Evolutionary conservation across 2,113 vertebrate species (phyloP), one percentile per base, ranked within the genome.

Genomic region (Istiophorus platypterus): DNA sequence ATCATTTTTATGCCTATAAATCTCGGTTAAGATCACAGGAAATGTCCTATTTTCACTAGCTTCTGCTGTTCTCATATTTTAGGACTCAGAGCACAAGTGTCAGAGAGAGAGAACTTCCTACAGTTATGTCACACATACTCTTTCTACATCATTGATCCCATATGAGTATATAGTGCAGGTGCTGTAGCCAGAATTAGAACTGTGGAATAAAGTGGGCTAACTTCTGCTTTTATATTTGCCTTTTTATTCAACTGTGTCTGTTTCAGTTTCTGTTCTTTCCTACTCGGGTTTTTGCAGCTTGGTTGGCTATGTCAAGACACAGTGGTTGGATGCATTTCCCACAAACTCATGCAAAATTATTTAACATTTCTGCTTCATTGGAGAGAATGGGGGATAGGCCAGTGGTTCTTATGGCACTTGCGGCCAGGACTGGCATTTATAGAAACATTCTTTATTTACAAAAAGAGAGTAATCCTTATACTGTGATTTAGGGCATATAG

Each of bases 201-300:
- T 20, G 51, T 52, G 24, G 51, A 72, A 27, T 81, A 27, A 70
- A 34, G 29, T 0, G 2, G 41, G 15, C 54, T 11, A 51, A 89
- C 90, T 90, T 91, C 88, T 90, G 85, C 88, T 91, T 91, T 89
- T 76, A 39, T 29, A 88, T 89, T 91, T 92, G 85, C 80, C 64
- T 88, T 77, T 71, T 88, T 64, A 82, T 68, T 87, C 81, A 80
- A 27, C 83, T 57, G 78, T 90, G 75, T 86, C 74, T 57, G 47
- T 71, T 72, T 88, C 73, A 49, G 67, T 86, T 85, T 81, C 49
- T 2, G 2, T 22, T 59, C n/a, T 78, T 73, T 77, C 51, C 63
- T 22, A 57, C 39, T 20, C 17, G 2, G 63, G 10, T 51, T 66
- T 71, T 27, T 37, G 62, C 22, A 0, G 8, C 15, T 1, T n/a